phyloP scores from a whole-genome alignment of 2,797 vertebrate species.

The Leptatherina wallacei region DNA sequence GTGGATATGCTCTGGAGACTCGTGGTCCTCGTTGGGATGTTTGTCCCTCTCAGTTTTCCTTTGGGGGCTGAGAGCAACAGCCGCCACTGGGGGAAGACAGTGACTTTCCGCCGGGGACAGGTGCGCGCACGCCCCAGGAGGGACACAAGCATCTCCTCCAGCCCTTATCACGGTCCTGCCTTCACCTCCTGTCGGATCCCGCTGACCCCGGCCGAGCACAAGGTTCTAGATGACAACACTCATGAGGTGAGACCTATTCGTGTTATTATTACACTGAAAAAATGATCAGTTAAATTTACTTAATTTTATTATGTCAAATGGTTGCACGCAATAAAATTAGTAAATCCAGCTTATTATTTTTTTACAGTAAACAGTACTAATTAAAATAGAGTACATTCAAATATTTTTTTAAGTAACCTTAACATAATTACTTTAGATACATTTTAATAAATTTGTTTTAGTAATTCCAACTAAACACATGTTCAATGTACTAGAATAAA shows the following conservation, averaged over 20 bases:
- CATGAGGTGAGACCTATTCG: constrained; percentile 72
- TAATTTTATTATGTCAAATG: too few species aligned
- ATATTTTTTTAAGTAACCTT: too few species aligned
- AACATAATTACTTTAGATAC: too few species aligned
- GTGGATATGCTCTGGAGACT: constrained; percentile 65
- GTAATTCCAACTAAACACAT: too few species aligned
- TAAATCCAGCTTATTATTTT: too few species aligned
- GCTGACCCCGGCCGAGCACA: constrained; percentile 65
- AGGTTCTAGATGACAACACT: constrained; percentile 73
- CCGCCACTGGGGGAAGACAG: constrained; percentile 27
- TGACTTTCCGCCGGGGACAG: constrained; percentile 49
- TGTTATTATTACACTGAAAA: background rate
- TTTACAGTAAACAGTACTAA: too few species aligned
- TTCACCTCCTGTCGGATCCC: constrained; percentile 67
- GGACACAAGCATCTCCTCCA: constrained; percentile 42
- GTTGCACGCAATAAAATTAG: too few species aligned
- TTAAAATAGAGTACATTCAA: too few species aligned
- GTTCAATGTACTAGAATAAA: too few species aligned
- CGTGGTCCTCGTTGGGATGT: constrained; percentile 39
- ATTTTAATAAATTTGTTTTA: too few species aligned
- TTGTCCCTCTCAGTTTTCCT: constrained; percentile 23
- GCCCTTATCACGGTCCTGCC: constrained; percentile 37
- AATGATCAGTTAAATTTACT: too few species aligned
- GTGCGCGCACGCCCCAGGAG: constrained; percentile 51
- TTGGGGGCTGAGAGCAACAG: constrained; percentile 30